Conservation (phyloP, 64 coral and sea anemone genomes). For the Hydrozoanthus tunicans region DNA sequence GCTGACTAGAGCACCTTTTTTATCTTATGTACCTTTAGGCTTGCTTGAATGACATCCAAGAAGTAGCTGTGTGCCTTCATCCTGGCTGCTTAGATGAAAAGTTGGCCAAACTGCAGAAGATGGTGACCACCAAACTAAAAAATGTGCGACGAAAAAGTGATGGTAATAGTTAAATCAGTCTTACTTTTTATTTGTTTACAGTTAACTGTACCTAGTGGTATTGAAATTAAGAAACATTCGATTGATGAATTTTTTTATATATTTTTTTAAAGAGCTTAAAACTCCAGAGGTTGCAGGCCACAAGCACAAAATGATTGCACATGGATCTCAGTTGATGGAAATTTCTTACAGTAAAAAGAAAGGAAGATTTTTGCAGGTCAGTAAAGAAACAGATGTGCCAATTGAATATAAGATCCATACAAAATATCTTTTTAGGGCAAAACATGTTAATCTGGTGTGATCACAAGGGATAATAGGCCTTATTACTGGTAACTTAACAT, state of each 20-base stretch:
- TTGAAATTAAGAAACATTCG: too few species aligned
- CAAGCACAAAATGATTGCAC: conserved; percentile 71
- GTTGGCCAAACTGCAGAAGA: conserved; percentile 24
- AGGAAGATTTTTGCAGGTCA: conserved; percentile 83
- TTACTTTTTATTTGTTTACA: background rate
- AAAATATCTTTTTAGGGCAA: too few species aligned
- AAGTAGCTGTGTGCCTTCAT: background rate
- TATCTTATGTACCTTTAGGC: background rate
- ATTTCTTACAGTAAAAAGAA: conserved; percentile 74
- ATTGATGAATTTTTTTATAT: background rate
- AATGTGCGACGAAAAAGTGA: conserved; percentile 24
- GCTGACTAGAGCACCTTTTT: background rate
- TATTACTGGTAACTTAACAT: too few species aligned
- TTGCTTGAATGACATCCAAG: conserved; percentile 44
- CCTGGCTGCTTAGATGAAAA: conserved; percentile 23
- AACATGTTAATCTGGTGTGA: too few species aligned
- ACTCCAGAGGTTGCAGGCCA: conserved; percentile 68
- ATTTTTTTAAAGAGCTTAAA: conserved; percentile 4
- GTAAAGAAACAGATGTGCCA: background rate
- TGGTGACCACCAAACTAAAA: conserved; percentile 38
- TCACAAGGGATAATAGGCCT: too few species aligned
- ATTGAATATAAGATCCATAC: too few species aligned
- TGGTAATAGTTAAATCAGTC: conserved; percentile 6
- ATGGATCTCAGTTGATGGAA: conserved; percentile 80
- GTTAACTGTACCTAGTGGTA: too few species aligned